Percentiles rank a stretch among this genome's conserved stretches.
Conservation (phyloP, 2,113 vertebrate species). For the Archilochus colubris region DNA sequence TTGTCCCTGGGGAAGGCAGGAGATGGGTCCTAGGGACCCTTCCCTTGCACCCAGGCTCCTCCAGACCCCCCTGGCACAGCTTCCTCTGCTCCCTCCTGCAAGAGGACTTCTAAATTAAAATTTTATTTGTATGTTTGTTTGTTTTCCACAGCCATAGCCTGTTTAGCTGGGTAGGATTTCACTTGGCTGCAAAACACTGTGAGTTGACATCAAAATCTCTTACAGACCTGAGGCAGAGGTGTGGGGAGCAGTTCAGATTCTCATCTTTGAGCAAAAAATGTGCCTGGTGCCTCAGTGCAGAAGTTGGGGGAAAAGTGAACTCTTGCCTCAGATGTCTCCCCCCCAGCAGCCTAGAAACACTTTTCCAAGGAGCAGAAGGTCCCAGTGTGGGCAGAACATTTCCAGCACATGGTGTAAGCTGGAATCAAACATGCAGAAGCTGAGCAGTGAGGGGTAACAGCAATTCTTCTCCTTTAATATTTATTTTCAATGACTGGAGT, state of each 20-base stretch:
- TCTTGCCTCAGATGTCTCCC: neutral
- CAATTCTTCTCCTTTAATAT: neutral
- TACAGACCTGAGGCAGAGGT: neutral
- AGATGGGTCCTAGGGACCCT: too few relatives aligned
- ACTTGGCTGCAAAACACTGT: neutral
- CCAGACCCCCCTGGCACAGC: neutral
- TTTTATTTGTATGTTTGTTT: neutral
- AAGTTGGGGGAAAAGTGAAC: neutral
- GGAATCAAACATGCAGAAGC: neutral
- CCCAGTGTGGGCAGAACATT: neutral
- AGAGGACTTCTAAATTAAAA: neutral
- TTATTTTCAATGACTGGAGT: neutral
- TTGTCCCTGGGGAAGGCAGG: neutral
- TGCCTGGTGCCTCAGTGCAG: neutral
- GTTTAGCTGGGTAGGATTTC: neutral
- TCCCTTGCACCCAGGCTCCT: fast-evolving
- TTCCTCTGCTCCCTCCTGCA: too few relatives aligned
- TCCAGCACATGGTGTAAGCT: fast-evolving
- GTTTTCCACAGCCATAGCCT: neutral
- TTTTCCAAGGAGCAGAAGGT: neutral
- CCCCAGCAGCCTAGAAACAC: neutral
- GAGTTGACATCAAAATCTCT: neutral
- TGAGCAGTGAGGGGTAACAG: neutral
- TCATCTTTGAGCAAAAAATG: neutral
- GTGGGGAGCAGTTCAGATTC: neutral